Conservation (phyloP, 1,140 invertebrate genomes). For the Heterodera carotae region DNA sequence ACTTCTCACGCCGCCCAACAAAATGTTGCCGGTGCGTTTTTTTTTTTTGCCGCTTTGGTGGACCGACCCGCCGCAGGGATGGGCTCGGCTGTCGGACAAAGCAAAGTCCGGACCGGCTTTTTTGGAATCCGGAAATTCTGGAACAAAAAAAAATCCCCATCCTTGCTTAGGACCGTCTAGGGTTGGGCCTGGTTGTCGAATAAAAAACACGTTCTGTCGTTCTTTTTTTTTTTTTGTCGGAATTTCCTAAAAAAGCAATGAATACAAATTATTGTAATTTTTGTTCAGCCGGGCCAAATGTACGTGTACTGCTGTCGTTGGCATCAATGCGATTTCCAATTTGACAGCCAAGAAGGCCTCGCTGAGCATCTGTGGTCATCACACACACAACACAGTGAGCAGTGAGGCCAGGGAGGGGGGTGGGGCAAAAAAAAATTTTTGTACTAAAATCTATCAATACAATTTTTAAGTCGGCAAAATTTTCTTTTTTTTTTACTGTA, state of each 20-base stretch:
- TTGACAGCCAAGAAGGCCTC: slow-evolving; percentile 84
- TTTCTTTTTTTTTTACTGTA: too few species aligned
- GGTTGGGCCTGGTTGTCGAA: too few species aligned
- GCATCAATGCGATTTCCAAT: slow-evolving; percentile 86
- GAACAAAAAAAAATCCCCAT: too few species aligned
- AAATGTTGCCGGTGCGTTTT: slow-evolving; percentile 42
- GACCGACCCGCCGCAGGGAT: too few species aligned
- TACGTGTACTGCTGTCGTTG: slow-evolving; percentile 83
- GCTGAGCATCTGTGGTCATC: slow-evolving; percentile 85
- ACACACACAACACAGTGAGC: slow-evolving; percentile 58
- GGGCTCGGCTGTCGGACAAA: too few species aligned
- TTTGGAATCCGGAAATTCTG: too few species aligned
- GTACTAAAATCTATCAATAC: neutral
- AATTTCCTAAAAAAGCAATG: neutral
- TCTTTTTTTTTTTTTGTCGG: slow-evolving; percentile 25
- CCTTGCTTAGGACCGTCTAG: too few species aligned
- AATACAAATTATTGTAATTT: slow-evolving; percentile 26
- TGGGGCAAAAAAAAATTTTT: slow-evolving; percentile 7
- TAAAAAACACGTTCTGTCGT: too few species aligned
- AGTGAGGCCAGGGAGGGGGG: too few species aligned
- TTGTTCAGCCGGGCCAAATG: slow-evolving; percentile 65
- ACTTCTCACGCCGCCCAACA: slow-evolving; percentile 40
- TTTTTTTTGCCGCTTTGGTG: too few species aligned
- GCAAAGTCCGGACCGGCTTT: too few species aligned
- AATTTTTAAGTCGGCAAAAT: slow-evolving; percentile 35